These are phyloP conservation scores for Telmatherina bonti DNA, from an alignment of 2,797 vertebrate species.

Conservation along the genomic window DNA sequence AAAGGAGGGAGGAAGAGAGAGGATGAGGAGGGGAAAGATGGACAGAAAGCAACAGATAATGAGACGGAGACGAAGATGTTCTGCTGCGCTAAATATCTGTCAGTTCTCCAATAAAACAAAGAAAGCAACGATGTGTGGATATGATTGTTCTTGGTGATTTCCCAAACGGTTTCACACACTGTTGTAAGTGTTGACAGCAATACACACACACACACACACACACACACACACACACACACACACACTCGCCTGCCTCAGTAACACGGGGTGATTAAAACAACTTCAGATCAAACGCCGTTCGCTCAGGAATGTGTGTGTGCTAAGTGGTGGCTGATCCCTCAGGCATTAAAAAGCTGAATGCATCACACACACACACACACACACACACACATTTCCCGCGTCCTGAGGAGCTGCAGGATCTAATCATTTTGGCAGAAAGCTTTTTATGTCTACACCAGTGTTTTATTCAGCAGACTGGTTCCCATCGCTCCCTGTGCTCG, in stretches of 20 bases:
- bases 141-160: constrained; percentile 73
- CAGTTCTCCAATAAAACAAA: constrained; percentile 62
- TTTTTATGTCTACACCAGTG: constrained; percentile 58
- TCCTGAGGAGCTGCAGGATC: constrained; percentile 56
- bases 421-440: constrained; percentile 73
- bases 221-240: background rate
- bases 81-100: constrained; percentile 56
- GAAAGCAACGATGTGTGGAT: constrained; percentile 62
- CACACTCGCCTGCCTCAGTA: constrained; percentile 36
- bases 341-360: constrained; percentile 46
- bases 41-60: constrained; percentile 25
- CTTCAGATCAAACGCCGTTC: constrained; percentile 56
- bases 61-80: constrained; percentile 44
- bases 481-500: constrained; percentile 25
- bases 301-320: constrained; percentile 31
- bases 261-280: constrained; percentile 67
- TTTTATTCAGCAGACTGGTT: constrained; percentile 63
- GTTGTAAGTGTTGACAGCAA: constrained; percentile 42
- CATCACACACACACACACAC: background rate
- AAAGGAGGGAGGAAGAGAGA: background rate
- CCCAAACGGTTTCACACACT: constrained; percentile 56
- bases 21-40: constrained; percentile 22
- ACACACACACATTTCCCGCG: background rate
- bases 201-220: constrained; percentile 3
- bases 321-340: constrained; percentile 49